Base-by-base conservation (phyloP, 1,140 invertebrate species). In the Spodoptera frugiperda region DNA sequence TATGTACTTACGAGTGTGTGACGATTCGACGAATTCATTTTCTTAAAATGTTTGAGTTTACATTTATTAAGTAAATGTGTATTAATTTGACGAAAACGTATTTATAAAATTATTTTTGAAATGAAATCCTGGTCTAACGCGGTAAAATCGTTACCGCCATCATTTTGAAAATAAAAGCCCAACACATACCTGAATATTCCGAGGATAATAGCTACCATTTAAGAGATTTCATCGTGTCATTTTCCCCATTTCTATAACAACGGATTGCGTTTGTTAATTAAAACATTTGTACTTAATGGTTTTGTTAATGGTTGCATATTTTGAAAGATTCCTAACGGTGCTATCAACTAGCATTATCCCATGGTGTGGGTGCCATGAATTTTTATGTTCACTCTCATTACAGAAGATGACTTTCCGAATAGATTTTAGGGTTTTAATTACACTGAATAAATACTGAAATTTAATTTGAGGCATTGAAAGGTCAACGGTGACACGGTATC, bases 401-500 rank as follows among this genome's bases (percentile, higher is more conserved):
- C n/a, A 17, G 15, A 10, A 15, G 44, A 15, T 73, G 71, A 73
- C 46, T 72, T 73, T 73, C 61, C 49, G n/a, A 30, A 73, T 59
- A 17, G 12, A 73, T 15, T 73, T 73, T 59, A 15, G 1, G 44
- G 14, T 59, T 30, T 59, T 48, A 73, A 49, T 61, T 19, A 14
- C 21, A 17, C 19, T 48, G 44, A 59, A 19, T 11, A 73, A 59
- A 73, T 39, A 73, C 12, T 61, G 12, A 72, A 49, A 57, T 57
- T 57, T 59, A 72, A 72, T 57, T 70, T 53, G 33, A 25, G 17
- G 30, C 25, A 44, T 49, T 73, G 19, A 73, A 73, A 59, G 71
- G 71, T 73, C 71, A 73, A 39, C 54, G 71, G 17, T 73, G 71
- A 61, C 71, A 33, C 48, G 44, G 61, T 78, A 81, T 80, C 77